Evolutionary conservation across 2,888 invertebrate genomes (phyloP), one percentile per base, ranked within the genome.

Genomic region (Hesperia comma): DNA sequence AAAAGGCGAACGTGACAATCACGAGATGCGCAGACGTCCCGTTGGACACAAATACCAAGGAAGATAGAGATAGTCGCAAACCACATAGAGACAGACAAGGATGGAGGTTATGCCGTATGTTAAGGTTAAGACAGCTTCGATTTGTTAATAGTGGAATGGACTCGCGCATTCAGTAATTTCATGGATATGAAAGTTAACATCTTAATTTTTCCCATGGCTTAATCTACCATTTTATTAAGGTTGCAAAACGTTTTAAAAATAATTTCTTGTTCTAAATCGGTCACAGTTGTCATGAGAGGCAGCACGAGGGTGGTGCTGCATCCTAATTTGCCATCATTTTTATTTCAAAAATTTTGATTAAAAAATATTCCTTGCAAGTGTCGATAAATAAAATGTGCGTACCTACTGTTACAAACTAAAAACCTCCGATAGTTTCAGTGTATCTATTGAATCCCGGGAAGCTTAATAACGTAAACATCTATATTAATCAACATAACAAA

Each of bases 11-110:
- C 72, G 71, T 69, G 67, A 63, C 63, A 69, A 70, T 70, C 71
- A 69, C 70, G 72, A 75, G 75, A 74, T 75, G 78, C 72, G 69
- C 69, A 70, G 69, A 69, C 75, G 72, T 81, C 79, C 79, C 78
- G 80, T 79, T 81, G 77, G 74, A 76, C 74, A 74, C 74, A 72
- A 74, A 79, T 79, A 74, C 79, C 74, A 71, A 49, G 72, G 41
- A 43, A 68, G 74, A 81, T 62, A 69, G 75, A 76, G 77, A 79
- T 53, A 71, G 68, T 32, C 14, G 40, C 43, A 61, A 32, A 33
- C 14, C 19, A 19, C 7, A 46, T 46, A 7, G 46, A 46, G 19
- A 55, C 62, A 68, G 46, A 68, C 56, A 55, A 62, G 49, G 62
- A 58, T 43, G n/a, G 57, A 58, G 26, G 7, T 6, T 26, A 21